Evolutionary conservation across 2,113 vertebrate species (phyloP).

Genomic region (Triplophysa siluroides): DNA sequence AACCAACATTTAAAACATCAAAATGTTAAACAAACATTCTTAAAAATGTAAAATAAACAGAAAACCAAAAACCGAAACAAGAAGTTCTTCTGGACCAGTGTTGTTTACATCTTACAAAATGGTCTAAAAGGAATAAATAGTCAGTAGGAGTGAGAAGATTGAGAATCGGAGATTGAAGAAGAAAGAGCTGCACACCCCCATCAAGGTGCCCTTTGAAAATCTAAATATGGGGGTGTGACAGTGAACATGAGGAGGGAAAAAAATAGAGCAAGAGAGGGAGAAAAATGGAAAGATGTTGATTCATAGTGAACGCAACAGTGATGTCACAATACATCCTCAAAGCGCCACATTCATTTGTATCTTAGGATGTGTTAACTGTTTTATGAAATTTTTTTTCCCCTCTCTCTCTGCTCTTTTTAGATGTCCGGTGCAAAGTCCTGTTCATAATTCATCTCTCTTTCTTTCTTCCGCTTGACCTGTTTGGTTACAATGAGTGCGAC

Average conservation of each 20-base stretch:
- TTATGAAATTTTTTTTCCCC: conserved; percentile 54
- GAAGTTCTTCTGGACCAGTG: too few species aligned
- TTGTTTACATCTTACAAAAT: too few species aligned
- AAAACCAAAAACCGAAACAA: too few species aligned
- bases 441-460: conserved; percentile 69
- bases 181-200: conserved; percentile 52
- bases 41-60: too few species aligned
- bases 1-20: too few species aligned
- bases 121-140: conserved; percentile 58
- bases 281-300: conserved; percentile 52
- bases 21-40: too few species aligned
- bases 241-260: not conserved
- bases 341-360: conserved; percentile 51
- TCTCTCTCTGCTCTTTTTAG: conserved; percentile 54
- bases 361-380: conserved; percentile 59
- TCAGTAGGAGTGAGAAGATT: conserved; percentile 46
- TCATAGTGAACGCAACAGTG: conserved; percentile 44
- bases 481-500: conserved; percentile 57
- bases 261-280: not conserved
- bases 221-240: conserved; percentile 15
- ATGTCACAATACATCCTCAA: conserved; percentile 66
- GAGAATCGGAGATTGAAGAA: conserved; percentile 9
- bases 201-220: conserved; percentile 55
- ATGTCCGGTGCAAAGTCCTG: conserved; percentile 61
- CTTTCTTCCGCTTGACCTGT: conserved; percentile 65